Conservation (phyloP, 1,140 invertebrate species). For the Diachasmimorpha longicaudata region DNA sequence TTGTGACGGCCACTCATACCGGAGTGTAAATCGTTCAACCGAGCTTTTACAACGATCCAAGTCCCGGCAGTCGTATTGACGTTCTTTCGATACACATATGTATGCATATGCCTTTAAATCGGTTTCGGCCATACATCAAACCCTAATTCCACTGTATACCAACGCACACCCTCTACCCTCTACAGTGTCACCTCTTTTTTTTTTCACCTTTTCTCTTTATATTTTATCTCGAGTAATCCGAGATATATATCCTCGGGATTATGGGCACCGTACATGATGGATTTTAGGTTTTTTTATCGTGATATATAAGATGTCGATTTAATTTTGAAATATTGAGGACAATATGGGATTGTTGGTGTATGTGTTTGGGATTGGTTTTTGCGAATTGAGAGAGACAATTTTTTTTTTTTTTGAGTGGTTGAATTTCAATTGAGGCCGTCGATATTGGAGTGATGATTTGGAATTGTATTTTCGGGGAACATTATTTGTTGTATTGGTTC, state of each 20-base stretch:
- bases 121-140: conserved; percentile 39
- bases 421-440: too few relatives aligned
- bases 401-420: too few relatives aligned
- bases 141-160: conserved; percentile 37
- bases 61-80: not conserved
- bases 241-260: not conserved
- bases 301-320: not conserved
- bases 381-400: not conserved
- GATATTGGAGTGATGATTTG: too few relatives aligned
- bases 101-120: conserved; percentile 19
- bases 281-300: not conserved
- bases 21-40: conserved; percentile 19
- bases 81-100: conserved; percentile 6
- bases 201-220: conserved; percentile 16
- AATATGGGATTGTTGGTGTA: not conserved
- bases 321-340: not conserved
- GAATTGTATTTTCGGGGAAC: too few relatives aligned
- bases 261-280: not conserved
- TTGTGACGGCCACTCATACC: conserved; percentile 7
- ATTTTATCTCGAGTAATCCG: conserved; percentile 30
- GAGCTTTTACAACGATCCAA: not conserved
- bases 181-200: conserved; percentile 6
- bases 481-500: too few relatives aligned
- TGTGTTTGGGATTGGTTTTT: not conserved
- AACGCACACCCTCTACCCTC: not conserved